Base-by-base conservation (phyloP, 1,140 invertebrate species). In the Drosophila eugracilis region DNA sequence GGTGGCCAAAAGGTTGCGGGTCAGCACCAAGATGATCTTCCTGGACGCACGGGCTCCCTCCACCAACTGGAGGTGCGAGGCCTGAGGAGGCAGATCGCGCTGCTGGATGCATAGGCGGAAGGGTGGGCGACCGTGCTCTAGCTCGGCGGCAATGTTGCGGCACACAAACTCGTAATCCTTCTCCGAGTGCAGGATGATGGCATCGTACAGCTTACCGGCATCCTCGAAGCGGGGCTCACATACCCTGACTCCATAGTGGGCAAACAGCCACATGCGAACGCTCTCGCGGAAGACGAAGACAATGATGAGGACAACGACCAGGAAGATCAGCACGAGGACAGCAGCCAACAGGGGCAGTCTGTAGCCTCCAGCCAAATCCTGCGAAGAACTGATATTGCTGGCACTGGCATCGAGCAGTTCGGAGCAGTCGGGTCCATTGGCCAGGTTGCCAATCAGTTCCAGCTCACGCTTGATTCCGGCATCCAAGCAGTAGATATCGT, bases 121-220 rank as follows among this genome's bases (percentile, higher is more conserved):
- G 2, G 94, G 93, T 15, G 91, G 91, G 30, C 90, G 75, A 2
- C 94, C 95, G 60, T 96, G 95, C 91, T 99, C 97, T 47, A 99
- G 91, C 78, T 97, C 96, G 2, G 95, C 94, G 2, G 95, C 96
- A 36, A 99, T 93, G 6, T 95, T 96, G 73, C 97, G 95, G 22
- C 96, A 93, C 0, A 98, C 96, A 88, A 97, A 97, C 85, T 97
- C 95, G 81, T 98, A 96, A 92, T 99, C 97, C 92, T 97, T 97
- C 15, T 96, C 96, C 65, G 96, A 97, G 92, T 99, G 98, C 63
- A 97, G 95, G 3, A 99, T 95, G 91, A 98, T 98, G 32, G 96
- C 97, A 90, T 99, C 98, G 92, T 97, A 98, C 9, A 97, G 92
- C 78, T 97, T 97, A 83, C 97, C 96, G 45, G 94, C 94, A 70